These are phyloP conservation scores for Anas bernieri DNA, from an alignment of 2,797 vertebrate genomes.

Conservation along the genomic window DNA sequence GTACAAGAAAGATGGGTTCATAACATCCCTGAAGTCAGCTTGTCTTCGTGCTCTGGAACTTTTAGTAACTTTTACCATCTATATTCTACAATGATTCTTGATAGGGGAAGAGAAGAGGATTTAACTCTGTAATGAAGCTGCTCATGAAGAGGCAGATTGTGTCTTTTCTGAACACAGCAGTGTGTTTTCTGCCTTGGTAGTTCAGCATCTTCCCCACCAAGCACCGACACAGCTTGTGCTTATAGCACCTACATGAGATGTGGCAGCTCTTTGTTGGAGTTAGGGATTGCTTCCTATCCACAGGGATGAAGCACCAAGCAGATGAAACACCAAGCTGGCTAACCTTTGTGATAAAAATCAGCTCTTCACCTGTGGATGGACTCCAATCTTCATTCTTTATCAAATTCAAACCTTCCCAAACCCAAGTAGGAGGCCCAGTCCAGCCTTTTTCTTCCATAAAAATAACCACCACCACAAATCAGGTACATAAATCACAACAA, in stretches of 20 bases:
- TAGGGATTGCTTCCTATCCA: neutral
- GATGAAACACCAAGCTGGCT: neutral
- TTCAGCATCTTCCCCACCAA: neutral
- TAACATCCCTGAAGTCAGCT: neutral
- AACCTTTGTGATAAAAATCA: neutral
- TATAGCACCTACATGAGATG: rapidly evolving
- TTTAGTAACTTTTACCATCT: neutral
- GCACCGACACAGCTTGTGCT: neutral
- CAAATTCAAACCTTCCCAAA: neutral
- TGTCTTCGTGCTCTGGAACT: neutral
- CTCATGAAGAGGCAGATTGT: neutral
- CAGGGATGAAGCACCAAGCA: rapidly evolving
- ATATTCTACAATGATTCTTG: neutral
- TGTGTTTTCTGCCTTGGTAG: rapidly evolving
- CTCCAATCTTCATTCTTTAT: neutral
- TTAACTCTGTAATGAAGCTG: neutral
- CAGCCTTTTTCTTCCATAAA: neutral
- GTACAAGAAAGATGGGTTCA: neutral
- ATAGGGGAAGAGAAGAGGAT: neutral
- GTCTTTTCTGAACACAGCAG: neutral
- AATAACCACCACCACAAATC: neutral
- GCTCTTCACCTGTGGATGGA: neutral
- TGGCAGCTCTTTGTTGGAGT: rapidly evolving
- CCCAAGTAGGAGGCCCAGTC: neutral
- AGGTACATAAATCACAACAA: neutral